These are phyloP conservation scores for Phaonia tiefii DNA, from an alignment of 2,888 invertebrate genomes.

Conservation along the genomic window DNA sequence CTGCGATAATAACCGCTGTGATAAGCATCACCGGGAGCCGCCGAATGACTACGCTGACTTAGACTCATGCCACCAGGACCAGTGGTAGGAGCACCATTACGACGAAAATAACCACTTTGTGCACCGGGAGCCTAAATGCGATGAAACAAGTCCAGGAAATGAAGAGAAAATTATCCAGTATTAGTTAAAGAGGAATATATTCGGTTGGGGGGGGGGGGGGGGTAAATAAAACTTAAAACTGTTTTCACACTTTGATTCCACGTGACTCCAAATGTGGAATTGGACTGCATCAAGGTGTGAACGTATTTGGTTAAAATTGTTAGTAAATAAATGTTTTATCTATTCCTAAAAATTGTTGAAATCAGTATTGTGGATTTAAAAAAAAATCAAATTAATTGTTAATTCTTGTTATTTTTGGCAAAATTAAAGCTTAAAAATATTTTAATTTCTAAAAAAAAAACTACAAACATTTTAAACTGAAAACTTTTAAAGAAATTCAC, in stretches of 20 bases:
- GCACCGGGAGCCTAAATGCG: conserved; percentile 61
- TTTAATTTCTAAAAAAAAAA: conserved; percentile 20
- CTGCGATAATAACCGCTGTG: conserved; percentile 81
- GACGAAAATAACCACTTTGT: conserved; percentile 78
- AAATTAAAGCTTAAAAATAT: conserved; percentile 4
- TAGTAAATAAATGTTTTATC: not conserved
- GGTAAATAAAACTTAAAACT: not conserved
- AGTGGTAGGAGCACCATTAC: conserved; percentile 79
- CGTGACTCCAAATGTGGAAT: no score
- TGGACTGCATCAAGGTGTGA: conserved; percentile 1
- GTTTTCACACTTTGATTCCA: conserved; percentile 6
- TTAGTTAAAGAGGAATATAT: not conserved
- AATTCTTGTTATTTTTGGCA: not conserved
- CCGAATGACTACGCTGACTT: conserved; percentile 90
- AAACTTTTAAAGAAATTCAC: conserved; percentile 11
- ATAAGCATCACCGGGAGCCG: conserved; percentile 85
- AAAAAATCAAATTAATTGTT: conserved; percentile 1
- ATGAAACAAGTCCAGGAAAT: not conserved
- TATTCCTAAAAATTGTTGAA: no score
- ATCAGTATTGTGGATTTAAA: not conserved
- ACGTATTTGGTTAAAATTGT: not conserved
- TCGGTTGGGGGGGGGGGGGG: no score
- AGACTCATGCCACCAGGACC: conserved; percentile 80
- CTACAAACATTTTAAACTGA: conserved; percentile 5
- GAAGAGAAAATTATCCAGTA: not conserved